Conservation (phyloP, 2,113 vertebrate species). For the Litocranius walleri region DNA sequence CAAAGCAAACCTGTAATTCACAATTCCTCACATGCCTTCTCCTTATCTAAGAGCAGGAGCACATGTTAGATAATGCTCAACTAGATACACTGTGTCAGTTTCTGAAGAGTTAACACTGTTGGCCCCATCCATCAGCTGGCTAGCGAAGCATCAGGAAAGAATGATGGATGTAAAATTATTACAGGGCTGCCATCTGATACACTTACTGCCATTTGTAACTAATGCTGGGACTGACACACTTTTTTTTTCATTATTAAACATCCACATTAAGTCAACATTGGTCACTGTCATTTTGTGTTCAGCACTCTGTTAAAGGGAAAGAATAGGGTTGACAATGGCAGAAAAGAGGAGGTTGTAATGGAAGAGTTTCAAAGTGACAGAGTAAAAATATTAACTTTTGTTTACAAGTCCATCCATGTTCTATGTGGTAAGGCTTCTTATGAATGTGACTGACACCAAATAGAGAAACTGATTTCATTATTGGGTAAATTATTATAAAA, state of each 20-base stretch:
- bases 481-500: conserved; percentile 26
- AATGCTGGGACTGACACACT: conserved; percentile 79
- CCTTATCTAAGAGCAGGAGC: conserved; percentile 38
- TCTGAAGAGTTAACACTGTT: conserved; percentile 75
- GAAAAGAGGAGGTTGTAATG: conserved; percentile 13
- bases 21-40: conserved; percentile 35
- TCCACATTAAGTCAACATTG: conserved; percentile 85
- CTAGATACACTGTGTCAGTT: conserved; percentile 48
- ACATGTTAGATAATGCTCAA: conserved; percentile 58
- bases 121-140: conserved; percentile 81
- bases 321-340: not conserved
- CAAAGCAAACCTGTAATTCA: conserved; percentile 31
- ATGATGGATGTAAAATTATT: conserved; percentile 87
- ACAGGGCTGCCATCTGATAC: conserved; percentile 80
- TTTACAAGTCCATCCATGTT: conserved; percentile 48
- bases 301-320: conserved; percentile 70
- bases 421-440: conserved; percentile 44
- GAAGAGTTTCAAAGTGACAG: conserved; percentile 18
- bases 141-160: conserved; percentile 73
- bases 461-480: not conserved
- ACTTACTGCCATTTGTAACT: conserved; percentile 85
- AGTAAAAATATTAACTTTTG: conserved; percentile 47
- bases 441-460: not conserved
- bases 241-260: conserved; percentile 84
- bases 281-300: conserved; percentile 82